A percentile compares a stretch with the other conserved stretches of the same genome.
Evolutionary conservation across 2,797 vertebrate species (phyloP).

Genomic region (Aeoliscus strigatus): DNA sequence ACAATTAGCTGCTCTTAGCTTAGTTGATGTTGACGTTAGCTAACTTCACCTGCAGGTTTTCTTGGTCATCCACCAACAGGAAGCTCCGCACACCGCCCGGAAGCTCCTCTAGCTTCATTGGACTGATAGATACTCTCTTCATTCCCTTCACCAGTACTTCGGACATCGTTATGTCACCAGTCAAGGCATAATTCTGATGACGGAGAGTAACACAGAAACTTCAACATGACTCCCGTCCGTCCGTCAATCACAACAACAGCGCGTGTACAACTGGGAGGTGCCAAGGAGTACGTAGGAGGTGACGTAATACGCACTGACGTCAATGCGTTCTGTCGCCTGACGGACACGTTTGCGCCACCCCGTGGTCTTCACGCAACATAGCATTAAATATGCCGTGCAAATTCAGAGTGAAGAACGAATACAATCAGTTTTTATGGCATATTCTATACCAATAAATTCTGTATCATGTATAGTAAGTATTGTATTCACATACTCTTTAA

Average conservation of each 20-base stretch:
- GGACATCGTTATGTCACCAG: slow-evolving; percentile 56
- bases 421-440: no score
- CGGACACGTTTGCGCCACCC: slow-evolving; percentile 22
- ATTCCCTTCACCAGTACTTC: slow-evolving; percentile 69
- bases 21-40: slow-evolving; percentile 39
- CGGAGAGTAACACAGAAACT: slow-evolving; percentile 51
- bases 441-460: no score
- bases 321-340: background rate
- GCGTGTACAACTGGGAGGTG: slow-evolving; percentile 45
- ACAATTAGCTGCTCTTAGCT: slow-evolving; percentile 41
- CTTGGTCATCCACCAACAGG: slow-evolving; percentile 77
- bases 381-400: background rate
- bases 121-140: slow-evolving; percentile 54
- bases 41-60: slow-evolving; percentile 76
- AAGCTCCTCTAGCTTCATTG: slow-evolving; percentile 36
- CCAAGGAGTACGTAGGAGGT: background rate
- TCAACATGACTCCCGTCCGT: slow-evolving; percentile 38
- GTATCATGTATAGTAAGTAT: background rate
- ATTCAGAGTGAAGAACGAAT: background rate
- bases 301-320: slow-evolving; percentile 27
- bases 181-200: slow-evolving; percentile 14
- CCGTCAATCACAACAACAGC: slow-evolving; percentile 61
- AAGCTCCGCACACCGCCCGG: slow-evolving; percentile 58
- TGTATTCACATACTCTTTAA: background rate
- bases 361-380: slow-evolving; percentile 26